Percentiles rank a stretch among this genome's conserved stretches.
Evolutionary conservation across 2,113 vertebrate genomes (phyloP).

Genomic region (Megatriorchis doriae): DNA sequence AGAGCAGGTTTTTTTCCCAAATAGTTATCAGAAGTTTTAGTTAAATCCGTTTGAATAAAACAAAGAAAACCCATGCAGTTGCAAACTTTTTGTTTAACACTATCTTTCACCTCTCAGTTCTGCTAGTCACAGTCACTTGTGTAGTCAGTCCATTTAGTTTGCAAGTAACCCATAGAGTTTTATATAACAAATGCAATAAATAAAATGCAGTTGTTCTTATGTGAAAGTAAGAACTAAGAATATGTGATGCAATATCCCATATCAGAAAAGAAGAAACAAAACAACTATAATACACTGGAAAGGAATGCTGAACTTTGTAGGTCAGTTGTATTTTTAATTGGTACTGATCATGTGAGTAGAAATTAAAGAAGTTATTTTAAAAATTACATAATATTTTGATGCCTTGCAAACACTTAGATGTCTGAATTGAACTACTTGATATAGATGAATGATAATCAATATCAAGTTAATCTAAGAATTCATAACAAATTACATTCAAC

Average conservation of each 20-base stretch:
- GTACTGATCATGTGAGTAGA: neutral
- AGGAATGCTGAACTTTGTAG: neutral
- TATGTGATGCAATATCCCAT: neutral
- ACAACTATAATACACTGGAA: neutral
- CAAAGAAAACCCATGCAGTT: neutral
- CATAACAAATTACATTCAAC: neutral
- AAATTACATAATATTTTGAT: neutral
- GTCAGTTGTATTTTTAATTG: neutral
- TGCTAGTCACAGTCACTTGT: neutral
- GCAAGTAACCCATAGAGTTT: neutral
- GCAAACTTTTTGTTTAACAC: neutral
- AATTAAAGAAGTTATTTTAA: neutral
- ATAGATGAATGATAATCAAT: neutral
- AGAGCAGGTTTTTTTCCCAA: neutral
- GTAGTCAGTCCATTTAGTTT: neutral
- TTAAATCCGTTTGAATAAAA: neutral
- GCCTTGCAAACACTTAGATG: neutral
- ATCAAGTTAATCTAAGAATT: neutral
- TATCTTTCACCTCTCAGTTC: neutral
- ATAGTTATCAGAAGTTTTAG: neutral
- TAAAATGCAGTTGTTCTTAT: neutral
- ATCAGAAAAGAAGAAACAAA: neutral
- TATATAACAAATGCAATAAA: neutral
- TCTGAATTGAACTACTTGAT: neutral
- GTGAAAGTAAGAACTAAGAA: neutral